Evolutionary conservation across 2,888 invertebrate species (phyloP).

Genomic region (Xanthia togata): DNA sequence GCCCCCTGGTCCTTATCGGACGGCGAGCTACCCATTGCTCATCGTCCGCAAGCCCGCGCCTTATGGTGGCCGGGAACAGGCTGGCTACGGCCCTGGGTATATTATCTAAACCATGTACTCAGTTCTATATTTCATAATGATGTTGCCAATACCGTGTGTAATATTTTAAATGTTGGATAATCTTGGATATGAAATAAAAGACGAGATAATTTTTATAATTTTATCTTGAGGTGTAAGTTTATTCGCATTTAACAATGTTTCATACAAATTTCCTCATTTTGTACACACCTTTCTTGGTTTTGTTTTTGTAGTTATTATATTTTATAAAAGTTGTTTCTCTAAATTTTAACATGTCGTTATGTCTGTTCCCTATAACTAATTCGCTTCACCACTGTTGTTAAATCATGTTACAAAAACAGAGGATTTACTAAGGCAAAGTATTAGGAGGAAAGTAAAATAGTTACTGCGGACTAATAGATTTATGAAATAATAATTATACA

Average conservation of each 20-base stretch:
- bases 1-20: too few relatives aligned
- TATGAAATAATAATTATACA: conserved; percentile 83
- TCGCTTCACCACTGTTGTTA: conserved; percentile 88
- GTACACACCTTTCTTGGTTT: conserved; percentile 89
- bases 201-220: conserved; percentile 83
- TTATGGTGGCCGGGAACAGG: too few relatives aligned
- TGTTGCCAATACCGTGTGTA: not conserved
- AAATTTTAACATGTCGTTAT: conserved; percentile 90
- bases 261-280: conserved; percentile 91
- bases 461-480: conserved; percentile 83
- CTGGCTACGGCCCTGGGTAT: too few relatives aligned
- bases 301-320: conserved; percentile 87
- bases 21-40: too few relatives aligned
- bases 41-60: too few relatives aligned
- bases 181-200: conserved; percentile 81
- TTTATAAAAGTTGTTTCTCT: conserved; percentile 91
- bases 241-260: conserved; percentile 90
- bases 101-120: too few relatives aligned
- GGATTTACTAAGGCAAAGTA: conserved; percentile 87
- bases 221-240: conserved; percentile 91
- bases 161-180: conserved; percentile 4
- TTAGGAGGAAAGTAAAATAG: conserved; percentile 82
- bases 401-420: conserved; percentile 83
- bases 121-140: not conserved
- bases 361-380: conserved; percentile 90